Evolutionary conservation across 2,888 invertebrate genomes (phyloP), one percentile per base, ranked within the genome.

Genomic region (Criorhina ranunculi): DNA sequence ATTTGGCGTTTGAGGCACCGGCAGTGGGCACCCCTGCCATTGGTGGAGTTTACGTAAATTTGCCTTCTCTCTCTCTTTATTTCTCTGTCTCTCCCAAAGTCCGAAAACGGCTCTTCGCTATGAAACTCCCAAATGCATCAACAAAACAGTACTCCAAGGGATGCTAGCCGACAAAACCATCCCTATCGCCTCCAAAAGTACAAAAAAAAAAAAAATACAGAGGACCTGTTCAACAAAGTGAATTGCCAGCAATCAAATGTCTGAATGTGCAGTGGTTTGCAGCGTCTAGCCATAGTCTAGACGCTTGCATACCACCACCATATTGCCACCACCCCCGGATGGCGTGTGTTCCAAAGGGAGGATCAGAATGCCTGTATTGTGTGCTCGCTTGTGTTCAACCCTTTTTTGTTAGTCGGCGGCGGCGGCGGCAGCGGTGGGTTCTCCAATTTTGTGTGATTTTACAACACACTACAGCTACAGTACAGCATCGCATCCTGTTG

Each of bases 201-300:
- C 31, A 72, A 37, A 40, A 66, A 37, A 40, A 66, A n/a, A 49
- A 42, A 70, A 51, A 59, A 17, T 0, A n/a, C 46, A 40, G 62
- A 40, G 59, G 53, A 19, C 17, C 46, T 77, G 57, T 75, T 80
- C 69, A 59, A 85, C 75, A 76, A 85, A 70, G 86, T 86, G 82
- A 86, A 87, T 87, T 87, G 87, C 87, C 82, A 82, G 86, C 86
- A 86, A 87, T 87, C 81, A 86, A 82, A 83, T 79, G 76, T 82
- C 81, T 80, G 83, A 82, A 81, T 86, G 87, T 87, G 86, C 86
- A 87, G 88, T 86, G 87, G 88, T 88, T 88, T 87, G 86, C 87
- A 88, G 76, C 86, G 88, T 88, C 88, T 88, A 87, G 88, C 87
- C 88, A 88, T 86, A 87, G 88, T 88, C 88, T 88, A 88, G 88